Percentiles rank a stretch among this genome's conserved stretches.
Evolutionary conservation across 2,888 invertebrate species (phyloP).

Genomic region (Diplolepis rosae): DNA sequence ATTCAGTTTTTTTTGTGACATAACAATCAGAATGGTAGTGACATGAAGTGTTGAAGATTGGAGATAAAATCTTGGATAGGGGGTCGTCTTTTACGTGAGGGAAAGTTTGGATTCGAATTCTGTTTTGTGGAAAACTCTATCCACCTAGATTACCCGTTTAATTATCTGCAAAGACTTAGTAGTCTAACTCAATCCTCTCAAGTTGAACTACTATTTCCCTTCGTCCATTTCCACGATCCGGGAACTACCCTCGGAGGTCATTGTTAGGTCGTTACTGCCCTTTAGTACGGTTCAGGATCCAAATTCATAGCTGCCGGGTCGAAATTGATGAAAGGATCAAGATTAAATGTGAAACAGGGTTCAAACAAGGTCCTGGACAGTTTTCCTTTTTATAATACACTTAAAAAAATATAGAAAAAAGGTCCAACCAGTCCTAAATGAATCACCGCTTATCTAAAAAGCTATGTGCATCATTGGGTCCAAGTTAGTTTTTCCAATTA

Average conservation of each 20-base stretch:
- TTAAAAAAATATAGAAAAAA: no score
- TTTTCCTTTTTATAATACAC: no score
- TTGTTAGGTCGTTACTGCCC: slow-evolving; percentile 72
- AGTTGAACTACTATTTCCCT: slow-evolving; percentile 61
- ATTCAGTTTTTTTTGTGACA: not conserved
- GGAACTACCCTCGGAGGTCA: slow-evolving; percentile 63
- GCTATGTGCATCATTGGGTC: no score
- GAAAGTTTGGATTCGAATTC: slow-evolving; percentile 30
- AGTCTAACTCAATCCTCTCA: slow-evolving; percentile 57
- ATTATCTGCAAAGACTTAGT: slow-evolving; percentile 67
- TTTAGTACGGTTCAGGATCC: slow-evolving; percentile 54
- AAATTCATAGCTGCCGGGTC: not conserved
- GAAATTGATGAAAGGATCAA: no score
- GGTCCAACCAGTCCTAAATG: no score
- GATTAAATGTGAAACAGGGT: no score
- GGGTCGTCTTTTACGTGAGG: slow-evolving; percentile 36
- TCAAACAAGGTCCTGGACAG: no score
- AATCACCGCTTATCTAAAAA: no score
- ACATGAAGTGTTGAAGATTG: not conserved
- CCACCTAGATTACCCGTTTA: slow-evolving; percentile 70
- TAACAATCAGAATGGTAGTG: not conserved
- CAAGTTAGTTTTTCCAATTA: no score
- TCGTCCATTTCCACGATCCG: slow-evolving; percentile 55
- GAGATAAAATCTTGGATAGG: not conserved
- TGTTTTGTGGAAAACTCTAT: slow-evolving; percentile 50